Conservation (phyloP, 2,113 vertebrate species). For the Eudyptes chrysolophus region DNA sequence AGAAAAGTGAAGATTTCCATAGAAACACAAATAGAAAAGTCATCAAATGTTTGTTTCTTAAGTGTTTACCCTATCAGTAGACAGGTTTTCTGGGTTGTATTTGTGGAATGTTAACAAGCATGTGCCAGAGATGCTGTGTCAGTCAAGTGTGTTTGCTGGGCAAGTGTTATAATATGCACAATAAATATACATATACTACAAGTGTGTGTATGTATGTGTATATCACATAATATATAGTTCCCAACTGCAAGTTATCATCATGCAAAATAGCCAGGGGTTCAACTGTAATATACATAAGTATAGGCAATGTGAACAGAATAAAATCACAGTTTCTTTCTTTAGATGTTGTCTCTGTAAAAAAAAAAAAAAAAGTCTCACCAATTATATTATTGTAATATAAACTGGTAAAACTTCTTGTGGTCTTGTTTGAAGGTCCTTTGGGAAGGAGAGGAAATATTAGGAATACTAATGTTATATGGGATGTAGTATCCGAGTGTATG, state of each 20-base stretch:
- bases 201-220: background rate
- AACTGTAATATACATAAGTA: rapidly evolving
- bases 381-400: background rate
- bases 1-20: background rate
- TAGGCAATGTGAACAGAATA: background rate
- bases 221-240: background rate
- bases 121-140: background rate
- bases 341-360: background rate
- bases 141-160: background rate
- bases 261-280: background rate
- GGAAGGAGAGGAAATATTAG: background rate
- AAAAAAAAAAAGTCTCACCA: background rate
- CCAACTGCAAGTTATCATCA: background rate
- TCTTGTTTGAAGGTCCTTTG: background rate
- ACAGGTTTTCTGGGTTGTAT: background rate
- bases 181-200: background rate
- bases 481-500: background rate
- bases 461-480: background rate
- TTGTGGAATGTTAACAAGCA: background rate
- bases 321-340: background rate
- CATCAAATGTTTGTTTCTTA: background rate
- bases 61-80: background rate
- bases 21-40: background rate
- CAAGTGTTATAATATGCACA: background rate
- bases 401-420: background rate